A percentile compares a stretch with the other conserved stretches of the same genome.
Conservation (phyloP, 1,140 invertebrate species). For the Luehdorfia chinensis region DNA sequence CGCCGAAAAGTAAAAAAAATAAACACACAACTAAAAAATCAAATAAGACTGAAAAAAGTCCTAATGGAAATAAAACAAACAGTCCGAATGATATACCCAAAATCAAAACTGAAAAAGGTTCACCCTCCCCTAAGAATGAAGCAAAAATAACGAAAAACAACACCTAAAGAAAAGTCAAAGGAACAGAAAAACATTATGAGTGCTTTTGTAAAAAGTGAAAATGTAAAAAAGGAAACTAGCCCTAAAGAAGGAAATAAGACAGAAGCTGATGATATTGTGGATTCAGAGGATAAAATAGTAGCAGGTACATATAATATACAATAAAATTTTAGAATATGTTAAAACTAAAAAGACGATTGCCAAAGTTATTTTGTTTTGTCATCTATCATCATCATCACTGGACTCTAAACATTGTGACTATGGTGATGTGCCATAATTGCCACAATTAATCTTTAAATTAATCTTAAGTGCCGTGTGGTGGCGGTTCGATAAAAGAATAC, state of each 20-base stretch:
- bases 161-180: conserved; percentile 2
- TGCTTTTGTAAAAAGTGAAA: conserved; percentile 10
- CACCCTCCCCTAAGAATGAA: conserved; percentile 16
- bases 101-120: conserved; percentile 14
- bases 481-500: too few species aligned
- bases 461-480: too few species aligned
- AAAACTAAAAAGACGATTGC: too few species aligned
- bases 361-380: too few species aligned
- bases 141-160: conserved; percentile 15
- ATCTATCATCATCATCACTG: too few species aligned
- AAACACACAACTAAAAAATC: conserved; percentile 18
- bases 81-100: conserved; percentile 7
- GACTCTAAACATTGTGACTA: too few species aligned
- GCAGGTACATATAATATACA: background rate
- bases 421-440: too few species aligned
- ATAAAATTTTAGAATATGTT: too few species aligned
- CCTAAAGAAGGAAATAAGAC: background rate
- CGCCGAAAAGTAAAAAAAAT: conserved; percentile 38
- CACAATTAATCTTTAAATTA: too few species aligned
- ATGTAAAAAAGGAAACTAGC: background rate
- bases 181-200: background rate
- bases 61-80: conserved; percentile 19
- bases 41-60: conserved; percentile 9
- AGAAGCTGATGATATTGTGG: background rate
- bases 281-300: background rate